Percentiles rank a stretch among this genome's conserved stretches.
Evolutionary conservation across 2,113 vertebrate species (phyloP).

Genomic region (Helogale parvula): DNA sequence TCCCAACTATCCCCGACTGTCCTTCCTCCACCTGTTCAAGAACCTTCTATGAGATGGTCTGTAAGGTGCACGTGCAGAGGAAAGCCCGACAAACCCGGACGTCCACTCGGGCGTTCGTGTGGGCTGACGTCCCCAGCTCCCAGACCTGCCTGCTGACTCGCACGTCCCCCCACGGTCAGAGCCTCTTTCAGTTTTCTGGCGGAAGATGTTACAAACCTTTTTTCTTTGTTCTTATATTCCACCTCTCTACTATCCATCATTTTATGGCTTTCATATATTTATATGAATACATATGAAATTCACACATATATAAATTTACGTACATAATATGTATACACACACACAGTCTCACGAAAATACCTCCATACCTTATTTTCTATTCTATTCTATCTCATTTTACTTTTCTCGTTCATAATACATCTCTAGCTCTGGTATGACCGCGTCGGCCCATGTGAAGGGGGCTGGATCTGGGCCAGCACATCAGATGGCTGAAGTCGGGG

Average conservation of each 20-base stretch:
- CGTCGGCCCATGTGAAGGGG: rapidly evolving
- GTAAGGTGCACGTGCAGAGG: not conserved
- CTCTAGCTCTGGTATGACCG: not conserved
- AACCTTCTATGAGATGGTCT: not conserved
- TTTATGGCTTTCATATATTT: not conserved
- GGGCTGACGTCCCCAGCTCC: not conserved
- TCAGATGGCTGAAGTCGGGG: no score
- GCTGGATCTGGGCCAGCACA: not conserved
- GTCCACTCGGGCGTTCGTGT: rapidly evolving
- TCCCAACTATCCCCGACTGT: not conserved
- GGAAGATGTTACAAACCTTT: not conserved
- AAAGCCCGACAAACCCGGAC: no score
- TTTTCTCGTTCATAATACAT: not conserved
- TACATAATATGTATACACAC: not conserved
- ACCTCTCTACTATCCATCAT: not conserved
- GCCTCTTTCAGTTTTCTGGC: not conserved
- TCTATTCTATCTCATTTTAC: not conserved
- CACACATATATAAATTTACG: no score
- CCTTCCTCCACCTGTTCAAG: not conserved
- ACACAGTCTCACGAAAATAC: not conserved
- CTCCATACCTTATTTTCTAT: not conserved
- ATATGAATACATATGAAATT: no score
- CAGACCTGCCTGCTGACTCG: not conserved
- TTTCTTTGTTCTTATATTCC: not conserved
- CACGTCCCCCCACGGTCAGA: not conserved